phyloP scores from a whole-genome alignment of 2,888 invertebrate species.

The Cinara cedri region DNA sequence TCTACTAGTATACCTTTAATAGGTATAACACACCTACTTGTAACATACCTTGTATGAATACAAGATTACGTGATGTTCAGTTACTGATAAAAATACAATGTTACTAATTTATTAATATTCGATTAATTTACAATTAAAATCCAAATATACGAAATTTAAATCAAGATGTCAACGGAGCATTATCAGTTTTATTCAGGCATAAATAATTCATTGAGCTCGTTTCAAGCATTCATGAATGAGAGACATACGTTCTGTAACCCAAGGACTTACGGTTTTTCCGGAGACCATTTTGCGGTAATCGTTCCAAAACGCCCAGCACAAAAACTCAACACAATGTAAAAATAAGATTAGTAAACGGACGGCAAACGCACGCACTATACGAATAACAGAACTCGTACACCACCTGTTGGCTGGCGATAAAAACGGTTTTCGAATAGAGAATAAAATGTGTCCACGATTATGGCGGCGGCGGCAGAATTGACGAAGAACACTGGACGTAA shows the following conservation, averaged over 20 bases:
- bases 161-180: not conserved
- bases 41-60: no score
- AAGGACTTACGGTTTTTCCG: constrained; percentile 55
- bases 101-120: no score
- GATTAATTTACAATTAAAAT: no score
- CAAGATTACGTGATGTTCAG: no score
- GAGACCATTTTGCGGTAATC: constrained; percentile 44
- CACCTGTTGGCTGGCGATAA: not conserved
- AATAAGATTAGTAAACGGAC: not conserved
- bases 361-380: not conserved
- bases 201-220: no score
- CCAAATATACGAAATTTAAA: no score
- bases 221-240: no score
- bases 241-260: not conserved
- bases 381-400: not conserved
- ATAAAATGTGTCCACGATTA: not conserved
- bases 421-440: constrained; percentile 17
- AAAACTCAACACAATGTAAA: not conserved
- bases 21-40: no score
- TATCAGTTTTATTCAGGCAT: not conserved
- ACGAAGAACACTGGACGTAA: no score
- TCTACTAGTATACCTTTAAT: no score
- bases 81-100: no score
- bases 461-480: not conserved
- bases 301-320: not conserved